Evolutionary conservation across 2,113 vertebrate genomes (phyloP).

Genomic region (Oriolus oriolus): DNA sequence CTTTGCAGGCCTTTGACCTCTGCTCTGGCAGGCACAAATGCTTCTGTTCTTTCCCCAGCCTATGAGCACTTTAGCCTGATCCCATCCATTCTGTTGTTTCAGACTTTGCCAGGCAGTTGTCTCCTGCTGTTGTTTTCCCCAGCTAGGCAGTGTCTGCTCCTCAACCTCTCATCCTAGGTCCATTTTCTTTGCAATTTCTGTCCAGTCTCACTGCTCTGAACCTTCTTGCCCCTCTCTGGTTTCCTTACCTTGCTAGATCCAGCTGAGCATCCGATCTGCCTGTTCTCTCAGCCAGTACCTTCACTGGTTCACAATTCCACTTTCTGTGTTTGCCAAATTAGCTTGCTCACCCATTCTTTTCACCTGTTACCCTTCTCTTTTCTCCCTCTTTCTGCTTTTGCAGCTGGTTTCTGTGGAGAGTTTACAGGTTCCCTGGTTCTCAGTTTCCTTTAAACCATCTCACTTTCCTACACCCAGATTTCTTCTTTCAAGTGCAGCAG

Average conservation of each 20-base stretch:
- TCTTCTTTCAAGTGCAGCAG: not conserved
- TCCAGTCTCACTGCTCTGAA: not conserved
- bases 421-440: not conserved
- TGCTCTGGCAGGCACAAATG: not conserved
- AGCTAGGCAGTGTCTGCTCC: not conserved
- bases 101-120: not conserved
- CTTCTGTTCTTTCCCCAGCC: not conserved
- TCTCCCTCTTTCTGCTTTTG: not conserved
- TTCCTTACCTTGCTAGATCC: not conserved
- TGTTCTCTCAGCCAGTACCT: not conserved
- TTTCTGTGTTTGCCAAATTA: not conserved
- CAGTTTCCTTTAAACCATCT: not conserved
- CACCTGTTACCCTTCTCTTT: not conserved
- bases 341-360: not conserved
- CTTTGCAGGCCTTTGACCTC: not conserved
- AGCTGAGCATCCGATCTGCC: not conserved
- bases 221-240: not conserved
- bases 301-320: not conserved
- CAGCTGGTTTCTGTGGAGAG: not conserved
- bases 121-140: not conserved
- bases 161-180: not conserved
- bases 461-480: not conserved
- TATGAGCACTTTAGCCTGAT: not conserved
- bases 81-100: not conserved
- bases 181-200: not conserved